phyloP scores from a whole-genome alignment of 2,797 vertebrate species.

The Lates japonicus region DNA sequence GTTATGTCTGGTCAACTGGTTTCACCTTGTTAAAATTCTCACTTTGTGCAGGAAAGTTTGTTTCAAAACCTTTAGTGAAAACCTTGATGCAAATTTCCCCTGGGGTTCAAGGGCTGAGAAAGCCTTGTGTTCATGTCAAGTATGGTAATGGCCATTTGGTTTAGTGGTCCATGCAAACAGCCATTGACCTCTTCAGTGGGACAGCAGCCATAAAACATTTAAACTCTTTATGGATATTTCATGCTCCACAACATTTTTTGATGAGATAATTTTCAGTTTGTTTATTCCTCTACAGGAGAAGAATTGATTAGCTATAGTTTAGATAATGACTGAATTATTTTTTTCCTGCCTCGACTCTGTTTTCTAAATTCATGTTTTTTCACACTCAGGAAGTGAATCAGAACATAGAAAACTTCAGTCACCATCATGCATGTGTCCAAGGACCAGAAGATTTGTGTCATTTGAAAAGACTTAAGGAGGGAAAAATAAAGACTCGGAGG shows the following conservation, averaged over 20 bases:
- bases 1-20: constrained; percentile 69
- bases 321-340: neutral
- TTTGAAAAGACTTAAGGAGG: constrained; percentile 70
- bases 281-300: constrained; percentile 34
- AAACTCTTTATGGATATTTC: constrained; percentile 56
- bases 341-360: neutral
- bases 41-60: constrained; percentile 62
- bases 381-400: constrained; percentile 72
- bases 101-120: constrained; percentile 73
- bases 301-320: constrained; percentile 15
- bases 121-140: constrained; percentile 78
- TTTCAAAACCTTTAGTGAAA: constrained; percentile 60
- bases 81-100: constrained; percentile 62
- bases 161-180: constrained; percentile 70
- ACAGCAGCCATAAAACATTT: constrained; percentile 71
- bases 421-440: constrained; percentile 82
- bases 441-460: constrained; percentile 76
- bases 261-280: constrained; percentile 45
- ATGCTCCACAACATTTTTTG: constrained; percentile 50
- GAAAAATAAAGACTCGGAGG: constrained; percentile 50
- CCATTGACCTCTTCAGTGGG: constrained; percentile 65
- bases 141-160: constrained; percentile 84
- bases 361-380: constrained; percentile 44
- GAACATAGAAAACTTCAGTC: constrained; percentile 66
- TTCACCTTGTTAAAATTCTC: constrained; percentile 76